These are phyloP conservation scores for Ophion slaviceki DNA, from an alignment of 2,888 invertebrate genomes.

Conservation along the genomic window DNA sequence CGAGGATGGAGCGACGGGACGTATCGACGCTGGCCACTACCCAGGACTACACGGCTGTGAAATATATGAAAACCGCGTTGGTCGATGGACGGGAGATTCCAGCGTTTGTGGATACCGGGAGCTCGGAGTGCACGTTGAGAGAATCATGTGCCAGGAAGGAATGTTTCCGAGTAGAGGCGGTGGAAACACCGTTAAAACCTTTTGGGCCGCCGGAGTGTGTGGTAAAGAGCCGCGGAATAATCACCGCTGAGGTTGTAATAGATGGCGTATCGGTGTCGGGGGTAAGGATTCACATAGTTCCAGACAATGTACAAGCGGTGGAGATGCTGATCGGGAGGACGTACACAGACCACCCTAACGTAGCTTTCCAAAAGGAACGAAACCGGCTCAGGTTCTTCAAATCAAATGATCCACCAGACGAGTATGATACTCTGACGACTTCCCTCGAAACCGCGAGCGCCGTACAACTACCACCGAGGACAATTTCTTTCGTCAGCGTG, in stretches of 20 bases:
- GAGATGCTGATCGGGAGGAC: constrained; percentile 31
- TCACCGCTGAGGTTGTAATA: too few relatives aligned
- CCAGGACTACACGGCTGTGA: background rate
- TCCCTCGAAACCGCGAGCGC: too few relatives aligned
- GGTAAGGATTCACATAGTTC: background rate
- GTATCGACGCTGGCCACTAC: background rate
- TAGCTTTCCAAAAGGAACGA: background rate
- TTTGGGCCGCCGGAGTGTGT: too few relatives aligned
- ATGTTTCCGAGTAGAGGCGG: background rate
- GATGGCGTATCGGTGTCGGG: too few relatives aligned
- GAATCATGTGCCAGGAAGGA: constrained; percentile 2
- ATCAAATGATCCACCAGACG: too few relatives aligned
- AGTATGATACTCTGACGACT: too few relatives aligned
- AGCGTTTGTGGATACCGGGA: constrained; percentile 22
- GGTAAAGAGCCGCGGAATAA: too few relatives aligned
- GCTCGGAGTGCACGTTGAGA: constrained; percentile 40
- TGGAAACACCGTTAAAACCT: background rate
- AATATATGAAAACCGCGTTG: background rate
- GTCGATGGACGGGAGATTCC: background rate
- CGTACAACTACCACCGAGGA: too few relatives aligned
- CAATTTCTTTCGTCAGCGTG: too few relatives aligned
- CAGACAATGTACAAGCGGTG: constrained; percentile 17
- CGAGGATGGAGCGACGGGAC: too few relatives aligned
- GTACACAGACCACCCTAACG: constrained; percentile 13
- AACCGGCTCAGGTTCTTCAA: background rate